A percentile compares a stretch with the other conserved stretches of the same genome.
These are phyloP conservation scores for Rhabdomys dilectus DNA, from an alignment of 2,113 vertebrate genomes.

Conservation along the genomic window DNA sequence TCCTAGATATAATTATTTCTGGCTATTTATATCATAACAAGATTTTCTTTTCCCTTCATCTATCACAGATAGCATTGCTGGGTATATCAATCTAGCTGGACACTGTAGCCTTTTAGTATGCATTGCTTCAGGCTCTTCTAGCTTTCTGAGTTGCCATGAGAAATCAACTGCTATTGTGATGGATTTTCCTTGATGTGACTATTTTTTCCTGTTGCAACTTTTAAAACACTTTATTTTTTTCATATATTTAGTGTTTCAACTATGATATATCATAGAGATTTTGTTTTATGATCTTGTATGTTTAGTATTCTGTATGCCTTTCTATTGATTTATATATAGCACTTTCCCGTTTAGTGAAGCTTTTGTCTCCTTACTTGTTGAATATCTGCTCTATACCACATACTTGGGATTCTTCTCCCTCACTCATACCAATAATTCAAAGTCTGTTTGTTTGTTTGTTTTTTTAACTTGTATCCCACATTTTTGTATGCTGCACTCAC, in stretches of 20 bases:
- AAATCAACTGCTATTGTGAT: not conserved
- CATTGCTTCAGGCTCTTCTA: not conserved
- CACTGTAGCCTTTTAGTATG: not conserved
- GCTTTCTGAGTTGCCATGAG: not conserved
- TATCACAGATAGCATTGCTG: not conserved
- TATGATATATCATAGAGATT: not conserved
- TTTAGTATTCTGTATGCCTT: not conserved
- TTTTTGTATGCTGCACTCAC: not conserved
- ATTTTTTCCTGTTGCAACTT: not conserved
- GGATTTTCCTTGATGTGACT: not conserved
- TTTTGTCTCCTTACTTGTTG: fast-evolving
- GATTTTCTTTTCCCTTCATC: not conserved
- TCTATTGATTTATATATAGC: not conserved
- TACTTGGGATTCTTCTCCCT: not conserved
- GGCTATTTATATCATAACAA: not conserved
- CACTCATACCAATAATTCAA: not conserved
- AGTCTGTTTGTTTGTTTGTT: not conserved
- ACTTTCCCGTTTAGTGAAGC: not conserved
- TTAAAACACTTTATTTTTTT: not conserved
- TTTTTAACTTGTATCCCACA: not conserved
- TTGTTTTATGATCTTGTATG: not conserved
- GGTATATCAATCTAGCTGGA: not conserved
- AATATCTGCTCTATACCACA: not conserved
- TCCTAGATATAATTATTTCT: too few relatives aligned
- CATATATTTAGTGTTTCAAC: not conserved